Evolutionary conservation across 2,113 vertebrate species (phyloP).

Genomic region (Blennius ocellaris): DNA sequence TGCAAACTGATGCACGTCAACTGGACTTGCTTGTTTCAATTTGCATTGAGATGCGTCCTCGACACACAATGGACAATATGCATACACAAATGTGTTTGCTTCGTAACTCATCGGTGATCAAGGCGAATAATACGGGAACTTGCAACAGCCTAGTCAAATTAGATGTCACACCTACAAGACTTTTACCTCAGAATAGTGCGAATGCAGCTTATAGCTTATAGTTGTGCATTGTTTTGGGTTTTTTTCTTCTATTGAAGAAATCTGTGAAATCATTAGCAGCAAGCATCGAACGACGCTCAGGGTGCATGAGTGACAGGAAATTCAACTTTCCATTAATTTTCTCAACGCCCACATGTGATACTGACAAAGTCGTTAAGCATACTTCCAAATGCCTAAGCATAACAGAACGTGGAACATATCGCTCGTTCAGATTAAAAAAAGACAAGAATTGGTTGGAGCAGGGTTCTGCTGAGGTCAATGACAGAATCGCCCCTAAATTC

Average conservation of each 20-base stretch:
- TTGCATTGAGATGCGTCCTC: too few species aligned
- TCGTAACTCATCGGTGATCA: not conserved
- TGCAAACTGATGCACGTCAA: too few species aligned
- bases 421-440: not conserved
- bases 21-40: too few species aligned
- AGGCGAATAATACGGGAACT: slow-evolving; percentile 21
- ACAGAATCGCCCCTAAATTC: too few species aligned
- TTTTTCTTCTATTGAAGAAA: slow-evolving; percentile 7
- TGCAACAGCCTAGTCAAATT: slow-evolving; percentile 6
- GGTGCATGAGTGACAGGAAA: not conserved
- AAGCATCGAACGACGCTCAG: not conserved
- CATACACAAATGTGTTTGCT: not conserved
- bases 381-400: not conserved
- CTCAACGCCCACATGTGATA: not conserved
- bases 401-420: not conserved
- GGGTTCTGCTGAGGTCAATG: too few species aligned
- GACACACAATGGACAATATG: too few species aligned
- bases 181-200: not conserved
- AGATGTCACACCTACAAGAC: not conserved
- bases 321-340: slow-evolving; percentile 18
- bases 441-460: not conserved
- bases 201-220: not conserved
- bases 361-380: too few species aligned
- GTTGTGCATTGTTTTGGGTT: not conserved
- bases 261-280: not conserved